Percentiles rank a stretch among this genome's conserved stretches.
Evolutionary conservation across 1,140 invertebrate genomes (phyloP).

Genomic region (Gryllus bimaculatus): DNA sequence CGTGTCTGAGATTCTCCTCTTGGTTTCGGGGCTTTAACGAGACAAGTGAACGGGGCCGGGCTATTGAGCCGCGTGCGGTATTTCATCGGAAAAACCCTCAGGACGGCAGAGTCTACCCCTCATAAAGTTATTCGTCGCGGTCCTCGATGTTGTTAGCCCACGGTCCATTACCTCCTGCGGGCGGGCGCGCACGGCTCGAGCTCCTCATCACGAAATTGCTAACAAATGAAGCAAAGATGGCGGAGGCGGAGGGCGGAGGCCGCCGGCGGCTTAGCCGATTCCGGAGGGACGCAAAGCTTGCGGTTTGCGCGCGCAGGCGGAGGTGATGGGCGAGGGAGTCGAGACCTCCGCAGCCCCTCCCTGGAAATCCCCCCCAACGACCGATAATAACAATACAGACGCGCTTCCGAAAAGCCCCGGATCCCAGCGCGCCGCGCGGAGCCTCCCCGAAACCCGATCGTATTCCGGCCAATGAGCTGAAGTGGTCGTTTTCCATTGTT

Average conservation of each 20-base stretch:
- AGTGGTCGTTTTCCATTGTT: neutral
- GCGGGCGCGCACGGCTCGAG: neutral
- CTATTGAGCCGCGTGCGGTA: too few species aligned
- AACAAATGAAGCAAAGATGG: slow-evolving; percentile 1
- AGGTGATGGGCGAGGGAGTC: neutral
- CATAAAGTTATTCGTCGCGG: neutral
- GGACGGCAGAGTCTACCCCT: neutral
- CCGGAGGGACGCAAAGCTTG: too few species aligned
- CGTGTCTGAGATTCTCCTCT: too few species aligned
- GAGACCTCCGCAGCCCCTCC: neutral
- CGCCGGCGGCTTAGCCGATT: neutral
- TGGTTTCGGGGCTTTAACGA: too few species aligned
- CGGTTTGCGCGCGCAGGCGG: too few species aligned
- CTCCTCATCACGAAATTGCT: neutral
- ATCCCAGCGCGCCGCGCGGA: neutral
- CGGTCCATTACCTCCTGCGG: neutral
- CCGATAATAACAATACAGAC: neutral
- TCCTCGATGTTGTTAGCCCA: neutral
- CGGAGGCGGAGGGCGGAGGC: too few species aligned
- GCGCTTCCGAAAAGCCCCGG: neutral
- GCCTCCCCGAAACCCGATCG: slow-evolving; percentile 1
- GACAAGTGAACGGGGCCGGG: too few species aligned
- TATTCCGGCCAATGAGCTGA: neutral
- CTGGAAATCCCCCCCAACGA: neutral
- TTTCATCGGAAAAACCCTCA: too few species aligned